Conservation (phyloP, 2,113 vertebrate species). For the Axis porcinus region DNA sequence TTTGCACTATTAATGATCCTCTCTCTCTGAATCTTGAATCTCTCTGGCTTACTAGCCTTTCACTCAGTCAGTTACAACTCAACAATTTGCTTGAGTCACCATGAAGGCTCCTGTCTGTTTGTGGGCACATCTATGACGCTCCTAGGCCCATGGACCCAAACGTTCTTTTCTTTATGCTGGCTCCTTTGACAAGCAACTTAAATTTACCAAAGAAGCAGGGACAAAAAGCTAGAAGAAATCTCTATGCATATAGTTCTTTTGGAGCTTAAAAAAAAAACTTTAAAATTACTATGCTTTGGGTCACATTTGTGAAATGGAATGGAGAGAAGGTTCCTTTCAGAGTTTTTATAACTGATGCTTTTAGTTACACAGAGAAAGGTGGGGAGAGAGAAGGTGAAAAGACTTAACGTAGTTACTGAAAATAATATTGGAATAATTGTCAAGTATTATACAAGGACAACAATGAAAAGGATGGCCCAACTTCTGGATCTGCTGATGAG, state of each 20-base stretch:
- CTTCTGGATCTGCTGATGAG: slow-evolving; percentile 91
- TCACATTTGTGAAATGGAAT: slow-evolving; percentile 87
- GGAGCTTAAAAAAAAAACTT: slow-evolving; percentile 66
- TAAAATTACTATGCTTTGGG: slow-evolving; percentile 83
- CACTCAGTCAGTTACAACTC: slow-evolving; percentile 81
- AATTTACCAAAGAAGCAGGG: slow-evolving; percentile 89
- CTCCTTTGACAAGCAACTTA: slow-evolving; percentile 90
- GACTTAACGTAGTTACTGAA: slow-evolving; percentile 92
- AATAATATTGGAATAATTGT: slow-evolving; percentile 97
- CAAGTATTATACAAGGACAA: slow-evolving; percentile 93
- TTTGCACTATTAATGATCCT: neutral
- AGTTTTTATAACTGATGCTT: slow-evolving; percentile 89
- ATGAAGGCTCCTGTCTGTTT: slow-evolving; percentile 90
- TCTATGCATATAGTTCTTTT: slow-evolving; percentile 90
- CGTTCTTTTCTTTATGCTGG: slow-evolving; percentile 89
- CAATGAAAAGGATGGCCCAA: slow-evolving; percentile 93
- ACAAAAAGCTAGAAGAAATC: slow-evolving; percentile 93
- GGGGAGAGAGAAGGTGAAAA: slow-evolving; percentile 91
- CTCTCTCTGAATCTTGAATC: neutral
- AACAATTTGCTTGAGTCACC: slow-evolving; percentile 90
- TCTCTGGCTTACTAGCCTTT: neutral
- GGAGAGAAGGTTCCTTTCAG: slow-evolving; percentile 88
- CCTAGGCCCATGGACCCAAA: slow-evolving; percentile 88
- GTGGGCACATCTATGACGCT: slow-evolving; percentile 91
- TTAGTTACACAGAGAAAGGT: slow-evolving; percentile 86